A percentile compares a stretch with the other conserved stretches of the same genome.
These are phyloP conservation scores for Rotaria macrura DNA, from an alignment of 2,888 invertebrate genomes.

Conservation along the genomic window DNA sequence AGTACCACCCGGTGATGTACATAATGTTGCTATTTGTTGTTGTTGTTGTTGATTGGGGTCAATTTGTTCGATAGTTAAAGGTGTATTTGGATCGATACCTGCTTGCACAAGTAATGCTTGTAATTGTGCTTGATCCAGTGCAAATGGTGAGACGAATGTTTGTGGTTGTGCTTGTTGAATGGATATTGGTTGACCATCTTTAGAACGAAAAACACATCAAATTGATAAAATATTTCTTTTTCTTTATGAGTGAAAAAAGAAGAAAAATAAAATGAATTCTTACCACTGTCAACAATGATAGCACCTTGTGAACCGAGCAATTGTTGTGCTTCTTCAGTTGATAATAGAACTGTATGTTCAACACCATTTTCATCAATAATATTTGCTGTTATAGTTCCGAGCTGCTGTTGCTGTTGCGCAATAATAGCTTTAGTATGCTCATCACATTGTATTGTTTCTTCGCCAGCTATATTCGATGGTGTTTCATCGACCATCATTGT, in stretches of 20 bases:
- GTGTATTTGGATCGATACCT: neutral
- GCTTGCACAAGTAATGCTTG: conserved; percentile 2
- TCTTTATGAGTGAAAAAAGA: too few relatives aligned
- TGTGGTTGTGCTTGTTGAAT: neutral
- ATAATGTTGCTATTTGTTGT: neutral
- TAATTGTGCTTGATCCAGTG: neutral
- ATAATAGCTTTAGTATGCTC: neutral
- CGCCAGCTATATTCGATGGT: neutral
- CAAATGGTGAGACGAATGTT: neutral
- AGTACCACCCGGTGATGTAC: conserved; percentile 16
- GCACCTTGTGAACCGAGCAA: neutral
- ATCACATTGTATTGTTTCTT: neutral
- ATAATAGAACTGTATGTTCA: conserved; percentile 8
- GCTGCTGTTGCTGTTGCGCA: neutral
- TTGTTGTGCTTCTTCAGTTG: conserved; percentile 14
- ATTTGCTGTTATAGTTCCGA: neutral
- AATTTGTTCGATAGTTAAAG: neutral
- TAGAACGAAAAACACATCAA: too few relatives aligned
- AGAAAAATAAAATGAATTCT: too few relatives aligned
- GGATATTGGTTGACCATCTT: neutral
- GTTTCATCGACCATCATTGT: neutral
- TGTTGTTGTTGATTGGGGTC: neutral
- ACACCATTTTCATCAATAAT: neutral
- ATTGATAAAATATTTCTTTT: too few relatives aligned
- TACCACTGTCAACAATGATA: neutral